phyloP scores from a whole-genome alignment of 1,140 invertebrate genomes.

The Bombus balteatus region DNA sequence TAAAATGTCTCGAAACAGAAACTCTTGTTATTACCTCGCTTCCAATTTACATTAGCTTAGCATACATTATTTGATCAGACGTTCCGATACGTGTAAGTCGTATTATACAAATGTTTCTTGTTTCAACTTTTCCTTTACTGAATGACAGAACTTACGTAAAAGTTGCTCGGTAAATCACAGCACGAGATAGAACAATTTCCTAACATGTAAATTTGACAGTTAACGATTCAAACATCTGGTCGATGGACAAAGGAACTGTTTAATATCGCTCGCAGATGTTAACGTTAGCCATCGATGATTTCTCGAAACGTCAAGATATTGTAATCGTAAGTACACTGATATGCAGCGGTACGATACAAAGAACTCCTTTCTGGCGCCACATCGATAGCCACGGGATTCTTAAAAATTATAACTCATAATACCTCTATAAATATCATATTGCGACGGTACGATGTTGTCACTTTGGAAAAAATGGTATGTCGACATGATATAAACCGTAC shows the following conservation, averaged over 20 bases:
- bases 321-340: conserved; percentile 10
- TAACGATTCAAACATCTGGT: not conserved
- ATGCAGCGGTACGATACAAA: not conserved
- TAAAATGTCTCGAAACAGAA: not conserved
- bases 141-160: not conserved
- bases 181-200: not conserved
- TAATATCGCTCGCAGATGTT: not conserved
- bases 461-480: not conserved
- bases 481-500: not conserved
- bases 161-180: not conserved
- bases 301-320: conserved; percentile 15
- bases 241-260: not conserved
- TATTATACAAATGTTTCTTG: conserved; percentile 2
- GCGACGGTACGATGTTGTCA: not conserved
- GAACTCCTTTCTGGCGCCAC: not conserved
- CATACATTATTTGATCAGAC: not conserved
- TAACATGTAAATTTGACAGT: not conserved
- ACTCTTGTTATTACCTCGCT: not conserved
- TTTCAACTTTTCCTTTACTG: not conserved
- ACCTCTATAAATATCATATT: not conserved
- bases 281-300: not conserved
- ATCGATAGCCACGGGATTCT: not conserved
- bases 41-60: not conserved
- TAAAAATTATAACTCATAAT: not conserved
- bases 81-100: not conserved